Base-by-base conservation (phyloP, 2,113 vertebrate genomes). In the Euleptes europaea region DNA sequence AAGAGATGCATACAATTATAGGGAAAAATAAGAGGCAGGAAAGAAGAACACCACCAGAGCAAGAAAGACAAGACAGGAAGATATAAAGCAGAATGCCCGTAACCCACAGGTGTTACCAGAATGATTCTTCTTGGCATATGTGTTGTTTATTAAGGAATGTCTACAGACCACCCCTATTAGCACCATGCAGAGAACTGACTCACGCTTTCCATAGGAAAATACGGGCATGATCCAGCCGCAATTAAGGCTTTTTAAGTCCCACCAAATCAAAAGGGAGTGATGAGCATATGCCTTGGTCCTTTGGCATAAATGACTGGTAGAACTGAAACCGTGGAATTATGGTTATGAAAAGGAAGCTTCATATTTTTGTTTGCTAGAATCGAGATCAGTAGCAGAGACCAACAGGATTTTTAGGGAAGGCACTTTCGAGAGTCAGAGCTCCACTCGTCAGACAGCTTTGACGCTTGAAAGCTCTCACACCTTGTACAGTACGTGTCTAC, bases 1-100 rank as follows among this genome's bases (percentile, higher is more conserved):
- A 70, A 95, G 70, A 95, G 81, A 89, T 87, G 75, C 47, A 80
- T 73, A 95, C 87, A 95, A 90, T 89, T 85, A 70, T 40, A 93
- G 54, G 86, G 84, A 69, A 94, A 93, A 93, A 4, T 33, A 82
- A 90, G 92, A 88, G 33, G 28, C 86, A 92, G 89, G 81, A 33
- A 84, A 88, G 13, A 90, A 90, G 87, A 83, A 78, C 73, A 90
- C 89, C 80, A 82, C 60, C 23, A 63, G 21, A 4, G 8, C 60
- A 75, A 40, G 44, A 87, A 66, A 38, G 11, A 91, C 21, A 90
- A 89, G 80, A 76, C 8, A 77, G 86, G 78, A 67, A 89, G 19
- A 66, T 31, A 4, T 82, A 86, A 21, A 85, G 76, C 13, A 82
- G 86, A 67, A 47, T 4, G 7, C 47, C 15, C 0, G 1, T 7